Conservation (phyloP, 2,797 vertebrate species). For the Rhyacichthys aspro region DNA sequence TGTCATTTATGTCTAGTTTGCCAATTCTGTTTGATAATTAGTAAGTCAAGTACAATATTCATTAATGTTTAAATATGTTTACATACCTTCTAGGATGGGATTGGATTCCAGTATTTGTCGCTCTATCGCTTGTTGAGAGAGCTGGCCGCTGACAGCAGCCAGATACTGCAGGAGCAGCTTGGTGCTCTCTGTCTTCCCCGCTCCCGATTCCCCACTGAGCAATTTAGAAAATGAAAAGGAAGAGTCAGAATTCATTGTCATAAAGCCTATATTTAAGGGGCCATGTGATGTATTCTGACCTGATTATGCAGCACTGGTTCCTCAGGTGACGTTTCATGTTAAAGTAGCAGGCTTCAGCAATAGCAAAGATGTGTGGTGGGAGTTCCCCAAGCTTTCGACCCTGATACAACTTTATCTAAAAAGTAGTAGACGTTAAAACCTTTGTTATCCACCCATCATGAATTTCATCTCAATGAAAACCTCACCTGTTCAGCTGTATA, state of each 20-base stretch:
- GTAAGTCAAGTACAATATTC: not conserved
- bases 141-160: constrained; percentile 89
- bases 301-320: constrained; percentile 93
- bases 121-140: constrained; percentile 86
- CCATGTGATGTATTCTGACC: constrained; percentile 66
- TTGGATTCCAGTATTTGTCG: constrained; percentile 94
- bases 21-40: too few relatives aligned
- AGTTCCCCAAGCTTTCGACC: constrained; percentile 85
- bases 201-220: constrained; percentile 92
- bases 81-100: constrained; percentile 96
- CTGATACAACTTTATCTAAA: constrained; percentile 82
- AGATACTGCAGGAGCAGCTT: constrained; percentile 94
- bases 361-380: constrained; percentile 91
- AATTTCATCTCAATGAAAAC: not conserved
- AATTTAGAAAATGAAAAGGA: not conserved
- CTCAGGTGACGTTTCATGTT: constrained; percentile 84
- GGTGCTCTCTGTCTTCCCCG: constrained; percentile 96
- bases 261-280: not conserved
- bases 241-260: not conserved
- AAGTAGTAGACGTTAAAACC: not conserved
- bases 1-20: not conserved
- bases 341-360: constrained; percentile 89
- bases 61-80: not conserved
- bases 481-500: constrained; percentile 84
- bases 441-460: not conserved